A percentile compares a stretch with the other conserved stretches of the same genome.
Evolutionary conservation across 2,797 vertebrate species (phyloP).

Genomic region (Chromis chromis): DNA sequence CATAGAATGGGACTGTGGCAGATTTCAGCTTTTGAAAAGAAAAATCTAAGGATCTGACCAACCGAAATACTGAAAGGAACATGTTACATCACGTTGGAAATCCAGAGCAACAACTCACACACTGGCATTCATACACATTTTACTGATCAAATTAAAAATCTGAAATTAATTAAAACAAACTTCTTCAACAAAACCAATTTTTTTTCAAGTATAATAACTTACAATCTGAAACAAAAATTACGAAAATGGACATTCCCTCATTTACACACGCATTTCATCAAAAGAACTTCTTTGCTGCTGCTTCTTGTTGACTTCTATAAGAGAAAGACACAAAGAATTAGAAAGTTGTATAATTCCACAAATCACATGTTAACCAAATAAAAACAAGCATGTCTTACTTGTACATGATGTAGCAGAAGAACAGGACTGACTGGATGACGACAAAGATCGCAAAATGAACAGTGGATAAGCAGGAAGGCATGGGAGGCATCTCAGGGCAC

Average conservation of each 20-base stretch:
- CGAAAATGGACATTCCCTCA: slow-evolving; percentile 83
- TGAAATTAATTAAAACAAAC: slow-evolving; percentile 72
- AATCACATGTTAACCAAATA: neutral
- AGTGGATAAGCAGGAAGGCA: slow-evolving; percentile 92
- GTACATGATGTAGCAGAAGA: slow-evolving; percentile 95
- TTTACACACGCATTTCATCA: slow-evolving; percentile 87
- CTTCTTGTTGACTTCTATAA: slow-evolving; percentile 96
- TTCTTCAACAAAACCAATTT: slow-evolving; percentile 67
- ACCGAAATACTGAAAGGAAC: slow-evolving; percentile 79
- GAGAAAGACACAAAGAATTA: slow-evolving; percentile 23
- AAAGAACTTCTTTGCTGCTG: slow-evolving; percentile 99
- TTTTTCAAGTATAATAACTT: slow-evolving; percentile 91
- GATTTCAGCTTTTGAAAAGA: slow-evolving; percentile 56
- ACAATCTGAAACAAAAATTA: slow-evolving; percentile 83
- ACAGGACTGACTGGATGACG: slow-evolving; percentile 90
- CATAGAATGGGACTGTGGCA: slow-evolving; percentile 50
- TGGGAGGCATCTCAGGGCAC: slow-evolving; percentile 91
- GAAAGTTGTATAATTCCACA: neutral
- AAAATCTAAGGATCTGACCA: slow-evolving; percentile 49
- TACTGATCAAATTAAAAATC: slow-evolving; percentile 80
- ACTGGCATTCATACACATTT: slow-evolving; percentile 70
- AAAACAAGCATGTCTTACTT: slow-evolving; percentile 82
- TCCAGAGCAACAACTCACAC: slow-evolving; percentile 53
- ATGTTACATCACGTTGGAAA: slow-evolving; percentile 72
- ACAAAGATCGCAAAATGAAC: slow-evolving; percentile 92